These are phyloP conservation scores for Sphenopsis melanotis DNA, from an alignment of 2,797 vertebrate species.

Conservation along the genomic window DNA sequence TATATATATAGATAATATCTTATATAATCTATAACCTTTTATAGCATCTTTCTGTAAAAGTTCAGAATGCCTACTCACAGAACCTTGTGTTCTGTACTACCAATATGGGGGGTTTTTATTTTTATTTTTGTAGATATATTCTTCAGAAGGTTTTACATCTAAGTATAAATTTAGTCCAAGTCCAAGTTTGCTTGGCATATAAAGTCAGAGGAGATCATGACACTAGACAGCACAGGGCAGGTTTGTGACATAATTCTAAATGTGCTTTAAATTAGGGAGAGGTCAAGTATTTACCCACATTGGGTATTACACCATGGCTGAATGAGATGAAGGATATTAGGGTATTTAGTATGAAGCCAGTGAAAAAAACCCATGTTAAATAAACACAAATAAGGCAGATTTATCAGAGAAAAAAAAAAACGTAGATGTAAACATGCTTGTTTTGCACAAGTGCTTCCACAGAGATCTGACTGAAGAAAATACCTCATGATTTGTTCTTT, in stretches of 20 bases:
- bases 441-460: not conserved
- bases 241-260: not conserved
- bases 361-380: not conserved
- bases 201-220: not conserved
- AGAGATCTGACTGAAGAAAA: not conserved
- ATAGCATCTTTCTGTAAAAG: not conserved
- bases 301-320: not conserved
- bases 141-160: not conserved
- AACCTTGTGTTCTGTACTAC: not conserved
- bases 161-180: not conserved
- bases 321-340: not conserved
- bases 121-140: not conserved
- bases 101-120: rapidly evolving
- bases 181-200: not conserved
- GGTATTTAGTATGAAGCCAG: not conserved
- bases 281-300: not conserved
- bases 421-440: not conserved
- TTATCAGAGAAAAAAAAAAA: not conserved
- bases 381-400: not conserved
- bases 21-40: not conserved
- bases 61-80: not conserved
- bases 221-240: not conserved
- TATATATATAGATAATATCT: too few species aligned
- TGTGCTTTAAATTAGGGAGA: not conserved
- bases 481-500: not conserved